These are phyloP conservation scores for Metacarcinus magister DNA, from an alignment of 2,888 invertebrate genomes.

Conservation along the genomic window DNA sequence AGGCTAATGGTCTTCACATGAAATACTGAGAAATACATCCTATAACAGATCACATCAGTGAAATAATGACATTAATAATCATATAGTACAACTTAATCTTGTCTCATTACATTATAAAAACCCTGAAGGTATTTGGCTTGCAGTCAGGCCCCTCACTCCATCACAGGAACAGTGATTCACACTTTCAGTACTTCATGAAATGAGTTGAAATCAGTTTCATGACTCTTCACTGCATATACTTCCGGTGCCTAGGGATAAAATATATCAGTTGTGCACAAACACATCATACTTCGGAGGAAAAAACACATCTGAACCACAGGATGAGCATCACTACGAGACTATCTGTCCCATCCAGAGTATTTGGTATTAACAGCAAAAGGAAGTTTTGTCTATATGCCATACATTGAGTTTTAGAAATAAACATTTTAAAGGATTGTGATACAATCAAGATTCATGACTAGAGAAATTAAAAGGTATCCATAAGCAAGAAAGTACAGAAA, in stretches of 20 bases:
- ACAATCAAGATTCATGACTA: not conserved
- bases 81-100: not conserved
- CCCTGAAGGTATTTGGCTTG: constrained; percentile 47
- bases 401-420: not conserved
- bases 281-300: not conserved
- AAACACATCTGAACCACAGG: not conserved
- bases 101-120: not conserved
- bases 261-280: not conserved
- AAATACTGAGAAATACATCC: not conserved
- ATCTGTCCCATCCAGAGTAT: not conserved
- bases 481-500: not conserved
- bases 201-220: not conserved
- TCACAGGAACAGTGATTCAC: not conserved
- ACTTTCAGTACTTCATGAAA: not conserved
- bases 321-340: not conserved
- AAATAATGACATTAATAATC: not conserved
- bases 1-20: not conserved
- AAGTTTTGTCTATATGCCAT: not conserved
- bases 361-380: not conserved
- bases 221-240: not conserved
- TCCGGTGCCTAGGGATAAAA: not conserved
- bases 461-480: not conserved
- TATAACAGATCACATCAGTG: not conserved
- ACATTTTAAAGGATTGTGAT: not conserved
- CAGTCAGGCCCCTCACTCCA: not conserved